Evolutionary conservation across 1,140 invertebrate genomes (phyloP), one percentile per base, ranked within the genome.

Genomic region (Brachionus plicatilis): DNA sequence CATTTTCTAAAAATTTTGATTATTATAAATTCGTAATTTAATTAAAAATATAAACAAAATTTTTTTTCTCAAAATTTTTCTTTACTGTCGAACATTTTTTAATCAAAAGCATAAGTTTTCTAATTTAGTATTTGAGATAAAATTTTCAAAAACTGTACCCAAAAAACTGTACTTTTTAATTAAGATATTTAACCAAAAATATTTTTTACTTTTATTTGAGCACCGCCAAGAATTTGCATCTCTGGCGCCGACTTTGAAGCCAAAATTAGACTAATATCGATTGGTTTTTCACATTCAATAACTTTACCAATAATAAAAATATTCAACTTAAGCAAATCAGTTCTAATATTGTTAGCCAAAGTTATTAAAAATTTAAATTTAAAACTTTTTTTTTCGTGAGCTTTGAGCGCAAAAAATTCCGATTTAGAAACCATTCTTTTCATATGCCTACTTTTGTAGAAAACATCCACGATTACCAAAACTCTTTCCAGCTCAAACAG

Each of bases 361-460:
- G 43, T 50, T 24, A 76, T 76, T 45, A 76, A 76, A 76, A 76
- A 76, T 50, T 76, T 76, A 27, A 76, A 50, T 17, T 76, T 76
- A 47, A 76, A 76, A 3, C 20, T 47, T 27, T 76, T 76, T 76
- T 24, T 47, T 50, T 76, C 72, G 24, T 50, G 27, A 2, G 72
- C 17, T 47, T 4, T 50, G 2, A 76, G 47, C 11, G 9, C 47
- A n/a, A 76, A 50, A 50, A 11, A 2, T 27, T 76, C 72, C 5
- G 41, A 27, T 76, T 76, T 76, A 2, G 72, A 76, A 76, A 76
- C 20, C 72, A 76, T 76, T 50, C 72, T 29, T 50, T 76, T 47
- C 45, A 50, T 50, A 24, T 76, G 72, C 14, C 29, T 76, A 12
- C 9, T 9, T 29, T 76, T 76, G 9, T 76, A 76, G 27, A 27